Conservation (phyloP, 2,113 vertebrate genomes). For the Copsychus sechellarum region DNA sequence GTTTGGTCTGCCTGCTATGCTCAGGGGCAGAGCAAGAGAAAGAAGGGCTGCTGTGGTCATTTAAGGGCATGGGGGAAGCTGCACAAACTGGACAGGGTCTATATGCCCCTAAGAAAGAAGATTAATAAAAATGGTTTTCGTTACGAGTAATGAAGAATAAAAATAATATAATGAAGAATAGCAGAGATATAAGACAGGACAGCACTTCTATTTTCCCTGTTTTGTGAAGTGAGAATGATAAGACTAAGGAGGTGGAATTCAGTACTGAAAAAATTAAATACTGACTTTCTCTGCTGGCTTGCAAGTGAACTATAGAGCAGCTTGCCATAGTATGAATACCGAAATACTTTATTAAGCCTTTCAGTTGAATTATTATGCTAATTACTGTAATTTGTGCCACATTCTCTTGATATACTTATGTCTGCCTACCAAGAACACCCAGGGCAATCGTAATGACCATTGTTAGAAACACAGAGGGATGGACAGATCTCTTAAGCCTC, state of each 20-base stretch:
- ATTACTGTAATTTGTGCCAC: neutral
- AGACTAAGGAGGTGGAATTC: neutral
- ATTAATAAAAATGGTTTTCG: neutral
- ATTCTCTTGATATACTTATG: neutral
- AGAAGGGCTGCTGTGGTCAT: neutral
- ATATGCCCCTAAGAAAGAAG: neutral
- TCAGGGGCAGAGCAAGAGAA: neutral
- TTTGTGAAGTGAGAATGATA: neutral
- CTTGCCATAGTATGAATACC: neutral
- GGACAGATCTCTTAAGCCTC: neutral
- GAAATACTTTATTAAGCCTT: neutral
- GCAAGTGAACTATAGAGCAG: neutral
- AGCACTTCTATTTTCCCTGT: neutral
- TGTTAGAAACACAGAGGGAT: neutral
- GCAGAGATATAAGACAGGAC: neutral
- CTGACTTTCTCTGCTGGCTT: neutral
- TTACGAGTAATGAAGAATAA: neutral
- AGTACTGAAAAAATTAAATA: neutral
- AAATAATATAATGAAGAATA: neutral
- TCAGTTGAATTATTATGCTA: neutral
- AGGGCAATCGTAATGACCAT: neutral
- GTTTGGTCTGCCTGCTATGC: rapidly evolving
- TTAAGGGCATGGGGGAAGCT: neutral
- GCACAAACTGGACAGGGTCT: neutral
- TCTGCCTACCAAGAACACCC: neutral